phyloP scores from a whole-genome alignment of 1,140 invertebrate genomes.

The Orchesella cincta region DNA sequence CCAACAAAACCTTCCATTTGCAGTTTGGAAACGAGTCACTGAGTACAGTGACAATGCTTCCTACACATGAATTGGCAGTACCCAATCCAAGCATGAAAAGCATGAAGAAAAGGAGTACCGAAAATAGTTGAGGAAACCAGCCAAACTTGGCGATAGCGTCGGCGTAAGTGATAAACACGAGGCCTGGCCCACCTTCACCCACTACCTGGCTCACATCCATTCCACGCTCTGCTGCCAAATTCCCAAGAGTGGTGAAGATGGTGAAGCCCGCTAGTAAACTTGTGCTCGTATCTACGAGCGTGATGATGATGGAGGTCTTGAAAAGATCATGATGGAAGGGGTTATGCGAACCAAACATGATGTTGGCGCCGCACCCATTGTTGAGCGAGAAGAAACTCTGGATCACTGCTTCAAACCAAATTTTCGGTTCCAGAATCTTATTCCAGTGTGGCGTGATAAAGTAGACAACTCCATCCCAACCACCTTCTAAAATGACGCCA shows the following conservation, averaged over 20 bases:
- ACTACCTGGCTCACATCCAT: slow-evolving; percentile 53
- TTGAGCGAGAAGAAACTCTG: slow-evolving; percentile 62
- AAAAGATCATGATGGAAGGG: slow-evolving; percentile 60
- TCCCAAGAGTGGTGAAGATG: slow-evolving; percentile 60
- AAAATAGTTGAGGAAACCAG: neutral
- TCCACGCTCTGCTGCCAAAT: slow-evolving; percentile 51
- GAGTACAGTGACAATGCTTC: neutral
- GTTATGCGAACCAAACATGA: slow-evolving; percentile 61
- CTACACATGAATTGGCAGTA: neutral
- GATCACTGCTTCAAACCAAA: slow-evolving; percentile 60
- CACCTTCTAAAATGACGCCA: slow-evolving; percentile 72
- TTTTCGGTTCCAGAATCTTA: slow-evolving; percentile 57
- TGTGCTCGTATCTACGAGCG: slow-evolving; percentile 60
- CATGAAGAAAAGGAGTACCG: neutral
- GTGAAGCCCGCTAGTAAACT: slow-evolving; percentile 61
- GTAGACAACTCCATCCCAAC: slow-evolving; percentile 69
- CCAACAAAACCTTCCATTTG: neutral
- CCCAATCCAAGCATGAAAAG: neutral
- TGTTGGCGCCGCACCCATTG: slow-evolving; percentile 58
- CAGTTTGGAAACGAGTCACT: neutral
- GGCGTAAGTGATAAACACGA: neutral
- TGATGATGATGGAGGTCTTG: slow-evolving; percentile 61
- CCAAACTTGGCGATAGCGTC: neutral
- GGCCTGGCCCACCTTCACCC: slow-evolving; percentile 29
- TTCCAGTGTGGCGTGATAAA: slow-evolving; percentile 77